Base-by-base conservation (phyloP, 92 coral and sea anemone genomes). In the Epizoanthus illoricatus region DNA sequence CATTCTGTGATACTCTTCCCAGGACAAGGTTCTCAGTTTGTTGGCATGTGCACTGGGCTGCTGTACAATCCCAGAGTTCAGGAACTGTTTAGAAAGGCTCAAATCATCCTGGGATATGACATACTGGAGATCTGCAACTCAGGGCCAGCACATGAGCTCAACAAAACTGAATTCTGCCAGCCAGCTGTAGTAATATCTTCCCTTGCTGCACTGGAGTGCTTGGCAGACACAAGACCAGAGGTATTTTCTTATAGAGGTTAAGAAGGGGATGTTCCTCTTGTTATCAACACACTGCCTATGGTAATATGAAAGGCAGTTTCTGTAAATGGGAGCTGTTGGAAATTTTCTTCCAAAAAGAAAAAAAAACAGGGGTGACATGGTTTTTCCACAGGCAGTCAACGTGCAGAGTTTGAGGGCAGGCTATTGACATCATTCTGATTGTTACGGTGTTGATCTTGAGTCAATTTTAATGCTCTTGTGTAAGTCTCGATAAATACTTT, bases 21-120 rank as follows among this genome's bases (percentile, higher is more conserved):
- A 13, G 98, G 98, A 56, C 98, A 95, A 75, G 96, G 98, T 28
- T 75, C 94, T 69, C 98, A 95, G 83, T 84, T 74, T 86, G 94
- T 93, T 18, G 98, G 98, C 18, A 95, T 95, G 98, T 89, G 94
- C 81, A 59, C 84, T 45, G 65, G 81, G 52, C 84, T 93, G 21
- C 57, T 47, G 5, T 57, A 85, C 43, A 71, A 80, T 58, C 65
- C 81, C 5, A 72, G 73, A 10, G 91, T 84, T 15, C 19, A 75
- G 63, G 70, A 79, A 74, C 71, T 95, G 73, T 95, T 93, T 80
- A 87, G 81, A 57, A 85, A 66, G 18, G 96, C 95, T 0, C 81
- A 74, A 21, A 58, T 76, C 19, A 67, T 88, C 69, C 80, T 95
- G 43, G 98, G 98, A 11, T 95, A 87, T 83, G 89, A 95, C 73